A percentile compares a stretch with the other conserved stretches of the same genome.
These are phyloP conservation scores for Actinernus sp. DNA, from an alignment of 92 coral and sea anemone genomes.

Conservation along the genomic window DNA sequence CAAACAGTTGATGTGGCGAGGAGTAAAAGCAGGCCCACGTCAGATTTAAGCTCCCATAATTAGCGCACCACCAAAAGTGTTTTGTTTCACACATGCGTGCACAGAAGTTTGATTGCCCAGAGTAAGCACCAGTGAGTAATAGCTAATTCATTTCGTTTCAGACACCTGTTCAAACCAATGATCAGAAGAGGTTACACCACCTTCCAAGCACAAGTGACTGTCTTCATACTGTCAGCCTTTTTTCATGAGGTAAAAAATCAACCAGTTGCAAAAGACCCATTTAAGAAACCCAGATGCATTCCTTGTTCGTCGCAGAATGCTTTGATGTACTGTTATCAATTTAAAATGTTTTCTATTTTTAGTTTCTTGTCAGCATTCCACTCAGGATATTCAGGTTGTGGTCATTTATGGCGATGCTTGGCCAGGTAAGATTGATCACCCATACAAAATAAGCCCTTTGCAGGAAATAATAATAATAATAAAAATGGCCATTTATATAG, in stretches of 20 bases:
- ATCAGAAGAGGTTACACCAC: conserved; percentile 86
- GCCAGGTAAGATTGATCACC: conserved; percentile 93
- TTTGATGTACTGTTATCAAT: not conserved
- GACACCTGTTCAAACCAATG: conserved; percentile 91
- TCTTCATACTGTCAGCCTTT: conserved; percentile 90
- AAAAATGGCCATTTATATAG: no score
- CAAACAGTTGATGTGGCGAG: no score
- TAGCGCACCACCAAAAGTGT: no score
- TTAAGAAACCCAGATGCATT: no score
- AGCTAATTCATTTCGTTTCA: conserved; percentile 24
- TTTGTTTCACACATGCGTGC: no score
- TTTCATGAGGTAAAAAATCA: conserved; percentile 99
- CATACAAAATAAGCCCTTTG: no score
- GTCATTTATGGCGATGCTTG: conserved; percentile 93
- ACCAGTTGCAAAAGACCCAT: no score
- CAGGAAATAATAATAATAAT: no score
- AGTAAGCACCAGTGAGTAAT: no score
- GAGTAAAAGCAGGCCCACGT: no score
- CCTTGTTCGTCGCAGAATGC: not conserved
- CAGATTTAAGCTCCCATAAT: no score
- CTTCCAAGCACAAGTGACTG: conserved; percentile 76
- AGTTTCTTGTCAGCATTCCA: conserved; percentile 95
- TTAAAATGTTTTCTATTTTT: not conserved
- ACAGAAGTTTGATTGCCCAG: no score
- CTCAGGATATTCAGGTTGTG: conserved; percentile 80